Evolutionary conservation across 1,140 invertebrate species (phyloP), one percentile per base, ranked within the genome.

Genomic region (Drosophila arawakana): DNA sequence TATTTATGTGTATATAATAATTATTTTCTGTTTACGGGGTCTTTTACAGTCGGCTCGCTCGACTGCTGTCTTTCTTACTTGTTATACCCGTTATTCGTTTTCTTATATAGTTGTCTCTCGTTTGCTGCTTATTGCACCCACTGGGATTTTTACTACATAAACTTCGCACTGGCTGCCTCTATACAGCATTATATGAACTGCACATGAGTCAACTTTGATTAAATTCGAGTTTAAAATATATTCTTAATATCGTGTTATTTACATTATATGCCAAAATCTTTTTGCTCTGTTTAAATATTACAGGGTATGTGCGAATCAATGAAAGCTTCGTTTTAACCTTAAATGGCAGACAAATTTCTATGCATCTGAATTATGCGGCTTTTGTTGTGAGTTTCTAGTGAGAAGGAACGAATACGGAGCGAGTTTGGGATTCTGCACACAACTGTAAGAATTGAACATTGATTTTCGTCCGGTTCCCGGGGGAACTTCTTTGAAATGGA

Each of bases 321-420:
- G 34, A 10, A 7, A 35, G 9, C 46, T 41, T 62, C n/a, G 13
- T 34, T 65, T 46, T 61, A 79, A 63, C 78, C 71, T 39, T 49
- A 79, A 86, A 76, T 60, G 79, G 58, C 67, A 88, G 76, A 80
- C 76, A 86, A 88, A 80, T 80, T 88, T 71, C 37, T 80, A 77
- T 86, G 73, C 69, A 76, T 72, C 74, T 73, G 54, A 79, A 88
- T 82, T 74, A 74, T 88, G 80, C 67, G 49, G 67, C 75, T 61
- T 82, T 73, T 70, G 73, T 61, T 58, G 54, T 52, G 66, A 39
- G 37, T 58, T 55, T 41, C 54, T 35, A 18, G 11, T 57, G 35
- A 13, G 13, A 9, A 30, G 39, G 25, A 15, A 25, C 47, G 10
- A 30, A 30, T 30, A 21, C 21, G 10, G 43, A 41, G 39, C 30